Percentiles rank a stretch among this genome's conserved stretches.
Evolutionary conservation across 1,140 invertebrate species (phyloP).

Genomic region (Anthonomus grandis): DNA sequence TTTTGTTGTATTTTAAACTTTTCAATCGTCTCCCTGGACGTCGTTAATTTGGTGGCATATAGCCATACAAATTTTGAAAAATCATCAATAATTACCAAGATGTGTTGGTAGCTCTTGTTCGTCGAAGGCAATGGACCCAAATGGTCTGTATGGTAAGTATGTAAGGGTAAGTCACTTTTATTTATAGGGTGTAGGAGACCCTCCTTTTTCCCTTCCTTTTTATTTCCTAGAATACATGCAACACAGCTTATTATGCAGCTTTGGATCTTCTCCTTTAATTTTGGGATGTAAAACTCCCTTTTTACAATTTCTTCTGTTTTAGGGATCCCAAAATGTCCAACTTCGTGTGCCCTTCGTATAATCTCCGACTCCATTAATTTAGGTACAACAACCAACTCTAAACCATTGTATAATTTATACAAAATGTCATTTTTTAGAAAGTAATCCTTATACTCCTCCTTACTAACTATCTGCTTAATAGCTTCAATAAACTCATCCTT

Average conservation of each 20-base stretch:
- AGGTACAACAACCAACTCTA: slow-evolving; percentile 27
- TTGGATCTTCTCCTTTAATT: slow-evolving; percentile 42
- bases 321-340: slow-evolving; percentile 31
- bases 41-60: slow-evolving; percentile 40
- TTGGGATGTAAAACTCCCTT: slow-evolving; percentile 46
- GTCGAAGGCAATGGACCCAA: slow-evolving; percentile 42
- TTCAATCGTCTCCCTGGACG: slow-evolving; percentile 36
- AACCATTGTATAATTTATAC: slow-evolving; percentile 26
- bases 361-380: slow-evolving; percentile 28
- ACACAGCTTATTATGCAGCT: slow-evolving; percentile 43
- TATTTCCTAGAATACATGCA: slow-evolving; percentile 43
- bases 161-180: slow-evolving; percentile 33
- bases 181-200: slow-evolving; percentile 33
- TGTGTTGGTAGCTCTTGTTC: slow-evolving; percentile 47
- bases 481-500: slow-evolving; percentile 28
- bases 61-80: slow-evolving; percentile 48
- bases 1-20: slow-evolving; percentile 6
- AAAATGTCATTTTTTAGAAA: slow-evolving; percentile 30
- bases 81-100: slow-evolving; percentile 45
- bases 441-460: slow-evolving; percentile 31
- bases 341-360: slow-evolving; percentile 30
- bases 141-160: slow-evolving; percentile 44
- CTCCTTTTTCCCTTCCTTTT: slow-evolving; percentile 48
- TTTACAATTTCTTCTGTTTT: slow-evolving; percentile 46
- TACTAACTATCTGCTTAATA: slow-evolving; percentile 30